phyloP scores from a whole-genome alignment of 2,113 vertebrate species.

The Smithornis capensis region DNA sequence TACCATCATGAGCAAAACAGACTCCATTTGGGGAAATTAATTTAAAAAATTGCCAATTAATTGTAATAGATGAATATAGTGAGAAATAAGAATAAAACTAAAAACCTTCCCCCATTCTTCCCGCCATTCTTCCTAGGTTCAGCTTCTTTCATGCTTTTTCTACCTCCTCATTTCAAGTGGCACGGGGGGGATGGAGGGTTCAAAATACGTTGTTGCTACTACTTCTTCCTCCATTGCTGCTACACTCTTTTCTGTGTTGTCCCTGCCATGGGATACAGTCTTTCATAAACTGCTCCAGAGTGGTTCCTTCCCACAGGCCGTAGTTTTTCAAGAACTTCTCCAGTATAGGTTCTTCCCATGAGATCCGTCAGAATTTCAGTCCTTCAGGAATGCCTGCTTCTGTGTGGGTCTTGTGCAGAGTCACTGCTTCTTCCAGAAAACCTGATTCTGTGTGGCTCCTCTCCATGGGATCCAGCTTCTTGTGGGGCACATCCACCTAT shows the following conservation, averaged over 20 bases:
- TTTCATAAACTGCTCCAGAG: neutral
- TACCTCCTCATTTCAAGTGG: neutral
- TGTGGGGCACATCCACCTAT: no score
- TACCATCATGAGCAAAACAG: neutral
- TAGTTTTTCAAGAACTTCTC: neutral
- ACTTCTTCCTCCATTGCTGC: neutral
- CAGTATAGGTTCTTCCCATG: fast-evolving
- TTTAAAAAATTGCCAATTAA: neutral
- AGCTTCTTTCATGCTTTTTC: neutral
- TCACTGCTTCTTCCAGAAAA: neutral
- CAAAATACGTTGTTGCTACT: neutral
- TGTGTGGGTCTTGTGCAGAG: fast-evolving
- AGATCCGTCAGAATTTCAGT: no score
- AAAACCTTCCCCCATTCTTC: neutral
- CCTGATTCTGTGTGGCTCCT: fast-evolving
- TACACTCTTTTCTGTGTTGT: fast-evolving
- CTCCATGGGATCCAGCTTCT: neutral
- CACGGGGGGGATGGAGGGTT: fast-evolving
- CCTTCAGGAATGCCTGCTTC: neutral
- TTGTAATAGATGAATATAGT: neutral
- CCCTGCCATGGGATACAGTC: neutral
- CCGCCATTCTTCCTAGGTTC: neutral
- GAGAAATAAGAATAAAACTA: neutral
- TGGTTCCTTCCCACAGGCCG: neutral
- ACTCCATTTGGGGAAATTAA: neutral